These are phyloP conservation scores for Caiman crocodilus DNA, from an alignment of 2,797 vertebrate genomes.

Conservation along the genomic window DNA sequence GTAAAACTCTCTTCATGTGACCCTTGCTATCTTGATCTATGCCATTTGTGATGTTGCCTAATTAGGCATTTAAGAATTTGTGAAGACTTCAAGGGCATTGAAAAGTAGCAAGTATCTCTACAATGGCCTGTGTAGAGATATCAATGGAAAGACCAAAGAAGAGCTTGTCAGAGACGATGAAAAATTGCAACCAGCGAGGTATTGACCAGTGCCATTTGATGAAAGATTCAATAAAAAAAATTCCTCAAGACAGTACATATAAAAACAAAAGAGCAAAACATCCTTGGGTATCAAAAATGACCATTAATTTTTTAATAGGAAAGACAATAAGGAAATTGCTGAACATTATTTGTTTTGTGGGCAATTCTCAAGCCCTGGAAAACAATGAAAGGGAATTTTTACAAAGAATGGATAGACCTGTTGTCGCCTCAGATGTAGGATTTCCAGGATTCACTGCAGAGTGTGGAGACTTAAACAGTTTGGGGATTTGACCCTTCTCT, in stretches of 20 bases:
- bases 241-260: not conserved
- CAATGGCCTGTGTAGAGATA: not conserved
- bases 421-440: not conserved
- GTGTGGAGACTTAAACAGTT: not conserved
- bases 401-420: not conserved
- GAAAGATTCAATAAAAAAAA: not conserved
- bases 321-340: not conserved
- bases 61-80: rapidly evolving
- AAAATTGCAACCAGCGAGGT: not conserved
- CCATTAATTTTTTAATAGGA: not conserved
- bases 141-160: not conserved
- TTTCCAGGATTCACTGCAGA: not conserved
- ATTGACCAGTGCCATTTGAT: not conserved
- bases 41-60: not conserved
- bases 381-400: not conserved
- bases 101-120: not conserved
- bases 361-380: not conserved
- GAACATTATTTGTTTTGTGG: not conserved
- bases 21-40: not conserved
- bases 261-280: not conserved
- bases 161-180: not conserved
- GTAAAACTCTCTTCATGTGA: not conserved
- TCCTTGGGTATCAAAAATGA: not conserved
- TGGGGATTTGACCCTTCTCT: constrained; percentile 3
- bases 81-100: not conserved